Evolutionary conservation across 1,140 invertebrate genomes (phyloP).

Genomic region (Drosophila bifasciata): DNA sequence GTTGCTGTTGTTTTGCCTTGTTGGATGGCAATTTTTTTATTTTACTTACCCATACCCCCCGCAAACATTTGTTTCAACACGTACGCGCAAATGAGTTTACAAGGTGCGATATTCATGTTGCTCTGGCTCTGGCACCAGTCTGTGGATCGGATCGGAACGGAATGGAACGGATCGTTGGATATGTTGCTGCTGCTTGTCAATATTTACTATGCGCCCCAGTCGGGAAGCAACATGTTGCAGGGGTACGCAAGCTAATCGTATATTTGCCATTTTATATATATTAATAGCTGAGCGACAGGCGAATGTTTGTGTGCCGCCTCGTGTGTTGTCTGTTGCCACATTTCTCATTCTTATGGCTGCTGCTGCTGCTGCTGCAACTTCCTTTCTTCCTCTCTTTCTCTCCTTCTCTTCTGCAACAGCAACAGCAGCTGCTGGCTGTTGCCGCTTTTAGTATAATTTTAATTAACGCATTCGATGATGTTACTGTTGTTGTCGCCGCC

Average conservation of each 20-base stretch:
- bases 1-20: slow-evolving; percentile 37
- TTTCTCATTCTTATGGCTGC: slow-evolving; percentile 54
- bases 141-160: not conserved
- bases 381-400: not conserved
- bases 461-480: slow-evolving; percentile 73
- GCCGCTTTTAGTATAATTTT: slow-evolving; percentile 68
- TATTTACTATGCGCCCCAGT: slow-evolving; percentile 71
- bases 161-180: not conserved
- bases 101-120: slow-evolving; percentile 83
- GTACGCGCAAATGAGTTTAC: slow-evolving; percentile 84
- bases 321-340: slow-evolving; percentile 47
- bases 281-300: slow-evolving; percentile 62
- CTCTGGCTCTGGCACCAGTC: slow-evolving; percentile 24
- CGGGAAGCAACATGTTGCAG: slow-evolving; percentile 71
- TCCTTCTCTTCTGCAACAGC: slow-evolving; percentile 18
- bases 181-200: slow-evolving; percentile 68
- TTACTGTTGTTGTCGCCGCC: slow-evolving; percentile 54
- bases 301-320: slow-evolving; percentile 15
- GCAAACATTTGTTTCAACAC: slow-evolving; percentile 84
- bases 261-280: slow-evolving; percentile 78
- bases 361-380: slow-evolving; percentile 20
- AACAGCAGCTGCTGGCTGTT: slow-evolving; percentile 36
- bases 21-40: slow-evolving; percentile 40
- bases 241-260: slow-evolving; percentile 66
- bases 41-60: slow-evolving; percentile 64